phyloP scores from a whole-genome alignment of 2,113 vertebrate species.

The Dermatemys mawii region DNA sequence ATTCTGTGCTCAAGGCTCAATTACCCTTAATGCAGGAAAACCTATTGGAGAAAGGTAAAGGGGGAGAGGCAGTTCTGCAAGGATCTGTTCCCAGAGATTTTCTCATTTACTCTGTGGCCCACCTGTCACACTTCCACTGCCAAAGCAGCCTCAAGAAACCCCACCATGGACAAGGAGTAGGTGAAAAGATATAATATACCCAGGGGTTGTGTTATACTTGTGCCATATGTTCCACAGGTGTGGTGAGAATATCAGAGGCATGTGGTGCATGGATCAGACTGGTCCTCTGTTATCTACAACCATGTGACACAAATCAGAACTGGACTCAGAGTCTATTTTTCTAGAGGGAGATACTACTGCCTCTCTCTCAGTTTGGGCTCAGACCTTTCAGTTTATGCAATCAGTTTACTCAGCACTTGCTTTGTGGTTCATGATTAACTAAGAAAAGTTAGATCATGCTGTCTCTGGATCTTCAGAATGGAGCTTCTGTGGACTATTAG shows the following conservation, averaged over 20 bases:
- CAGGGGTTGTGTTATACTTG: neutral
- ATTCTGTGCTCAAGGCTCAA: neutral
- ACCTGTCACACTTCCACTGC: neutral
- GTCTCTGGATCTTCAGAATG: conserved; percentile 20
- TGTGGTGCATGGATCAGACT: accelerated
- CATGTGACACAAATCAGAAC: conserved; percentile 11
- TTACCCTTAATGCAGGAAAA: neutral
- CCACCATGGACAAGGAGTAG: accelerated
- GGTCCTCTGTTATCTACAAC: neutral
- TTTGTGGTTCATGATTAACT: conserved; percentile 63
- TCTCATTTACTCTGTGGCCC: neutral
- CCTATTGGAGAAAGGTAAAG: neutral
- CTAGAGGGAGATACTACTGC: conserved; percentile 19
- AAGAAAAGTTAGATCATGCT: conserved; percentile 47
- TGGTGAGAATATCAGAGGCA: accelerated
- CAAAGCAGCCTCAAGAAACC: neutral
- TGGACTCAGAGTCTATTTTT: conserved; percentile 20
- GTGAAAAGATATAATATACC: neutral
- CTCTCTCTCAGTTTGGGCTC: conserved; percentile 28
- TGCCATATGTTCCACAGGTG: neutral
- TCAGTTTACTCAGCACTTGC: conserved; percentile 55
- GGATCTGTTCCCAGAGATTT: neutral
- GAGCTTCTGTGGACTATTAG: conserved; percentile 54
- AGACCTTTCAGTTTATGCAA: conserved; percentile 64
- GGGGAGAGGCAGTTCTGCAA: neutral